Base-by-base conservation (phyloP, 1,140 invertebrate genomes). In the Lysiphlebus fabarum region DNA sequence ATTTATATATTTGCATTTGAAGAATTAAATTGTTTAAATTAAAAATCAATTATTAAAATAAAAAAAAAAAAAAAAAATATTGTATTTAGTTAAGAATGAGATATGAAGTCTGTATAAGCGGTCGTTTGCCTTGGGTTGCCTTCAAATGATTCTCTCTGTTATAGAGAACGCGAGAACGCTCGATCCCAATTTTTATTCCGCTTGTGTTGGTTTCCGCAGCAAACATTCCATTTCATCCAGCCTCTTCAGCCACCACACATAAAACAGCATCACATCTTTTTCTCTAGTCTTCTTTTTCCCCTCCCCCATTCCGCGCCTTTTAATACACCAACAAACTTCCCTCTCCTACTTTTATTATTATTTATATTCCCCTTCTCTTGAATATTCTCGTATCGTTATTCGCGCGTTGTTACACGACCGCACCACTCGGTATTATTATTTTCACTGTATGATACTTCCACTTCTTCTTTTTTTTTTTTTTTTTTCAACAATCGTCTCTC, bases 91-190 rank as follows among this genome's bases (percentile, higher is more conserved):
- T 17, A 42, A 33, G 47, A 45, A 9, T 40, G 49, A 50, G 45
- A 45, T 62, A 42, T 47, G 42, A 64, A 58, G 56, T 60, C 59
- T 65, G 69, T 69, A 72, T 69, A 69, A n/a, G 72, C 74, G 73
- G 73, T 76, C 73, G 73, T 76, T 76, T 76, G 74, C 74, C 73
- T 75, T 76, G 74, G 72, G 69, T 75, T 71, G 72, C 63, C 70
- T 76, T 72, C 72, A 71, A 72, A 73, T 67, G 68, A 64, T 66
- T 66, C 65, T 65, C n/a, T n/a, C n/a, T n/a, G n/a, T n/a, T n/a
- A n/a, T n/a, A n/a, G n/a, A n/a, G n/a, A n/a, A n/a, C n/a, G n/a
- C 68, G 65, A 58, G 56, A 59, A 53, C 51, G 17, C 61, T 58
- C 74, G 75, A 77, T 75, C 69, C 72, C 70, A 70, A 74, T 75